Evolutionary conservation across 2,113 vertebrate species (phyloP), one percentile per base, ranked within the genome.

Genomic region (Tragulus kanchil): DNA sequence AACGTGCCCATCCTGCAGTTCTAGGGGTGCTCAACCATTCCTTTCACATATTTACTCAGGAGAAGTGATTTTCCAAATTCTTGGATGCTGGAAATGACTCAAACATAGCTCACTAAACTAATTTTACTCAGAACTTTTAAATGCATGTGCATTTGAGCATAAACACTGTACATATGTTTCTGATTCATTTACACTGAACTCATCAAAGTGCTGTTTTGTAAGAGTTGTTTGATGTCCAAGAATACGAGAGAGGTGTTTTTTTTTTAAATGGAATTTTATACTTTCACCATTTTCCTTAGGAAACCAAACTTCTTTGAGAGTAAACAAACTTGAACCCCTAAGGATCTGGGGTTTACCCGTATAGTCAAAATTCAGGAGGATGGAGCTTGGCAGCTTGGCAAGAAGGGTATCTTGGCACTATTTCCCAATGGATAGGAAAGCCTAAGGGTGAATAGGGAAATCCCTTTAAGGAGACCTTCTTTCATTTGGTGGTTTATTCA

Each of bases 171-270:
- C 97, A 97, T 97, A 96, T 96, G 97, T 97, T 98, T 97, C 95
- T 97, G 96, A 98, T 97, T 97, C 96, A 96, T 97, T 97, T 97
- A 97, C 95, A 90, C 96, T 82, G 94, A 97, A 96, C 87, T 96
- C 97, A 96, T 96, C 96, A 98, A 97, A 98, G 81, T 84, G 19
- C 59, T 97, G 93, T 97, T 95, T 94, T 96, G 77, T 92, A 95
- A 97, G 92, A 94, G 64, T 92, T 96, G 94, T 98, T 97, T 97
- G 97, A 97, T 97, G 97, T 97, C 96, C 87, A 93, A 97, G 90
- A 96, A 97, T 94, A 97, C 85, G 97, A 96, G 96, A 97, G 81
- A 86, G 23, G 87, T 96, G 84, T 93, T 89, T 42, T 1, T 89
- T 96, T 94, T 93, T 90, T n/a, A 1, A 89, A 90, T 58, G 92